Evolutionary conservation across 2,797 vertebrate genomes (phyloP).

Genomic region (Artibeus jamaicensis): DNA sequence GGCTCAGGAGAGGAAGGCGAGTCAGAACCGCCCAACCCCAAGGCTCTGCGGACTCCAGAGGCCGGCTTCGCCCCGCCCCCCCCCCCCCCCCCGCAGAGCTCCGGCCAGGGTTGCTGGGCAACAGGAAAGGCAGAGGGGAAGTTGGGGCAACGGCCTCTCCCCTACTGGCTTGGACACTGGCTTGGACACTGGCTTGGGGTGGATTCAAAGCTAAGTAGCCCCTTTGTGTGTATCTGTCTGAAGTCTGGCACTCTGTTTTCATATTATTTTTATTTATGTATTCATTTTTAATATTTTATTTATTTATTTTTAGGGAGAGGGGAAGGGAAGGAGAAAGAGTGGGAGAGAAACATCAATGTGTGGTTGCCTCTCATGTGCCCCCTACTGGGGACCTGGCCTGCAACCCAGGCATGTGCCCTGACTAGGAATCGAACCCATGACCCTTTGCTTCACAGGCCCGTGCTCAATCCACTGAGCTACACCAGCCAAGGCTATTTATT

Average conservation of each 20-base stretch:
- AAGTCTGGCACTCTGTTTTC: neutral
- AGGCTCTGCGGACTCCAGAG: neutral
- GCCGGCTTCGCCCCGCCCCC: neutral
- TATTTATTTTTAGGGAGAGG: too few species aligned
- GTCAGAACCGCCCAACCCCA: neutral
- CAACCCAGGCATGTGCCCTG: too few species aligned
- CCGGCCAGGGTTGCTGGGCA: neutral
- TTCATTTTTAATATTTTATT: too few species aligned
- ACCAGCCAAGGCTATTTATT: too few species aligned
- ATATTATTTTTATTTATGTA: too few species aligned
- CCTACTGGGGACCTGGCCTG: too few species aligned
- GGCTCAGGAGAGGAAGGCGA: rapidly evolving
- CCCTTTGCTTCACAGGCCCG: too few species aligned
- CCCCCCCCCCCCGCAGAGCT: neutral
- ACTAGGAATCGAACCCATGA: too few species aligned
- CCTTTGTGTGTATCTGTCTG: rapidly evolving
- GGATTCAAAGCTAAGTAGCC: neutral
- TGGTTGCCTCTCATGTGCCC: too few species aligned
- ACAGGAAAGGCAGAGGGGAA: slow-evolving; percentile 51
- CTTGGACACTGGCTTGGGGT: neutral
- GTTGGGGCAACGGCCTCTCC: neutral
- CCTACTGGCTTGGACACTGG: neutral
- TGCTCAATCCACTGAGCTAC: too few species aligned
- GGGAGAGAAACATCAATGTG: too few species aligned
- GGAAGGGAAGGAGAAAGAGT: too few species aligned